Evolutionary conservation across 2,113 vertebrate genomes (phyloP), one percentile per base, ranked within the genome.

Genomic region (Thalassoma bifasciatum): DNA sequence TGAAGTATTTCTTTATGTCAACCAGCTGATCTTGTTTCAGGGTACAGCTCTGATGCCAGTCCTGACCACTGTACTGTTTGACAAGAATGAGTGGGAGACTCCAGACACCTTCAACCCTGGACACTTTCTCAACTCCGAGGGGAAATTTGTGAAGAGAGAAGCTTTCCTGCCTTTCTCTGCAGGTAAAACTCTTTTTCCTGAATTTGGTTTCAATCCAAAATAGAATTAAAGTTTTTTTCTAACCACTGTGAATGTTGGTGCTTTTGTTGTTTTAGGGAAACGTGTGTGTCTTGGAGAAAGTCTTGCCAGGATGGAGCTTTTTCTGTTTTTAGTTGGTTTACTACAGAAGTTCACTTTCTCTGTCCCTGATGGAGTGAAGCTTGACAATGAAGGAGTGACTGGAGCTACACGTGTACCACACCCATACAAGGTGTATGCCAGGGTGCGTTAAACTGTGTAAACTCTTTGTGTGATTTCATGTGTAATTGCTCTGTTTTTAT

Each of bases 121-220:
- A 58, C 96, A 96, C 83, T 97, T 96, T 77, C 88, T 96, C 74
- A 93, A 96, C 64, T 51, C 72, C 38, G 94, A 95, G 2, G 94
- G 95, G 61, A 93, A 92, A 81, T 95, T 96, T 88, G 90, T 91
- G 79, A 95, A 90, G 79, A 90, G 44, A 49, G 95, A 95, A 19
- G 86, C 93, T 69, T 94, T 96, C 72, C 53, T 97, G 66, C 92
- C 96, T 61, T 97, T 97, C 86, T 96, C 95, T 82, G 88, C 94
- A 88, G 95, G 96, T 97, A 79, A 88, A 57, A 11, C 19, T 70
- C 2, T 10, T 40, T 34, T n/a, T 22, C 70, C 50, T 49, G 0
- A 22, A 26, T n/a, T 10, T 11, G 8, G 3, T 0, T 1, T 47
- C 0, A 42, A 42, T 0, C 1, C 30, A 0, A 59, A 24, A 11